Evolutionary conservation across 2,113 vertebrate genomes (phyloP), one percentile per base, ranked within the genome.

Genomic region (Stomatorhinus ivindoensis): DNA sequence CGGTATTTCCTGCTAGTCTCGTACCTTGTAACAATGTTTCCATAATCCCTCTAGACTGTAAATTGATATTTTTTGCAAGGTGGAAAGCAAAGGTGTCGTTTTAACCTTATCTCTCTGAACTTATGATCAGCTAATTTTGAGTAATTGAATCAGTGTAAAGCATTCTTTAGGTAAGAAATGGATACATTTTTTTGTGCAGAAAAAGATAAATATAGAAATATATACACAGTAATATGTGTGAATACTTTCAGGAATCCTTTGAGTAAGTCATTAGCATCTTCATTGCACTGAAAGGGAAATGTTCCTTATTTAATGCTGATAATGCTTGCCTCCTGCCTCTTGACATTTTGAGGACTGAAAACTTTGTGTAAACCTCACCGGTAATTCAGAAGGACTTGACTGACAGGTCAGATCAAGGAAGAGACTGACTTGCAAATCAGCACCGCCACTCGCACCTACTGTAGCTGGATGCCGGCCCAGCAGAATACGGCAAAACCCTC

Each of bases 11-110:
- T 53, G 51, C 19, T 53, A 53, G 51, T 53, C 51, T 19, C 21
- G 42, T 88, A 80, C 76, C 88, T 91, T 88, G n/a, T 90, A 39
- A 46, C 91, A 93, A 91, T 92, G 91, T 88, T 39, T 39, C 31
- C 69, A 39, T 17, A 76, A 39, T 19, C 27, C 15, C 31, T 42
- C 35, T 42, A 80, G 15, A 39, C 73, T 42, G 73, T 19, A 80
- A 80, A 42, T 39, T 80, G n/a, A 69, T 44, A 10, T n/a, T 44
- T 84, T 47, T 84, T 84, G 42, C 21, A 27, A n/a, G 6, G 47
- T 42, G 35, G 15, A 80, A 80, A 76, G 69, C 31, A 39, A 80
- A 80, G 73, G 35, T 19, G 15, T 80, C 7, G 19, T 17, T 82
- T 42, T 82, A 44, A 82, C 13, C 5, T 31, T 13, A 21, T 44